Evolutionary conservation across 2,797 vertebrate species (phyloP).

Genomic region (Dromococcyx pavoninus): DNA sequence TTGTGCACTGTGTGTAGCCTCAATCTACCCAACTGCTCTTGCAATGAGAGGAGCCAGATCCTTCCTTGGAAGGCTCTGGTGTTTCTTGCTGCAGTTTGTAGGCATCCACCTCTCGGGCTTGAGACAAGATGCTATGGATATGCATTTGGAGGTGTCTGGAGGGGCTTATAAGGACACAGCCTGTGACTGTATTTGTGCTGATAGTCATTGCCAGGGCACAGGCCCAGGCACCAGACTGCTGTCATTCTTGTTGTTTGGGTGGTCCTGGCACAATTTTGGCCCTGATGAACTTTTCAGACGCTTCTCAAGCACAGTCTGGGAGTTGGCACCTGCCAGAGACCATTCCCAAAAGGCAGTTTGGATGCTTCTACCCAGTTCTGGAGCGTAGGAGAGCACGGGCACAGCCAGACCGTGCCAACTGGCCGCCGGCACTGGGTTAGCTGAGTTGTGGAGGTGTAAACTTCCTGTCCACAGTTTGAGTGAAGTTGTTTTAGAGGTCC

Average conservation of each 20-base stretch:
- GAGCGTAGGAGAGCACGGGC: not conserved
- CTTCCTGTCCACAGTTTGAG: not conserved
- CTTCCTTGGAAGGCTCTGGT: not conserved
- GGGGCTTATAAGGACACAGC: not conserved
- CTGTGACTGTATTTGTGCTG: not conserved
- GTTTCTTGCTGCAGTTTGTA: not conserved
- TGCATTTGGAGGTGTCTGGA: not conserved
- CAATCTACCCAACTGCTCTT: not conserved
- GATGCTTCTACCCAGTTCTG: not conserved
- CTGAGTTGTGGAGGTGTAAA: not conserved
- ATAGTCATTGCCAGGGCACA: not conserved
- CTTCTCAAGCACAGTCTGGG: not conserved
- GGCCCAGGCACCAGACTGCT: accelerated
- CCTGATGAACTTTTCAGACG: not conserved
- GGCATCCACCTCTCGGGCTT: not conserved
- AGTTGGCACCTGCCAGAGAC: not conserved
- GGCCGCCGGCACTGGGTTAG: not conserved
- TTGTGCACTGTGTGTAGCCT: not conserved
- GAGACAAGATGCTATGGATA: not conserved
- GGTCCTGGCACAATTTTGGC: not conserved
- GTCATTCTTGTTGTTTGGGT: accelerated
- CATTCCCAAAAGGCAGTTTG: not conserved
- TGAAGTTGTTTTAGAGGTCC: not conserved
- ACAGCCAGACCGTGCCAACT: not conserved
- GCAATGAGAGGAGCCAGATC: not conserved